These are phyloP conservation scores for Rana temporaria DNA, from an alignment of 2,113 vertebrate genomes.

Conservation along the genomic window DNA sequence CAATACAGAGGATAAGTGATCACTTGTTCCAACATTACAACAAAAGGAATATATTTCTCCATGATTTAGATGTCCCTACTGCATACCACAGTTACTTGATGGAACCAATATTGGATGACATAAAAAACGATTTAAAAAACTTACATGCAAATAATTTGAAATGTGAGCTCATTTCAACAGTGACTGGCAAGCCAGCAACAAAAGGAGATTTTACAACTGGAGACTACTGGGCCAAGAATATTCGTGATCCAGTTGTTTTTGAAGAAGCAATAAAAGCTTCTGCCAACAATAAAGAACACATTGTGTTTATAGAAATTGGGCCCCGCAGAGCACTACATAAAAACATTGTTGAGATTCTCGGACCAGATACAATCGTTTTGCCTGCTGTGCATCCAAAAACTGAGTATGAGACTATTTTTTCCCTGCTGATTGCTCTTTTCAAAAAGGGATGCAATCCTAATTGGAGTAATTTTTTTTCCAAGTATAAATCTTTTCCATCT, in stretches of 20 bases:
- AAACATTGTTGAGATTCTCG: slow-evolving; percentile 81
- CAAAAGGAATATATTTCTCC: slow-evolving; percentile 76
- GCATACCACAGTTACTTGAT: slow-evolving; percentile 86
- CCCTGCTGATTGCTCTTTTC: slow-evolving; percentile 76
- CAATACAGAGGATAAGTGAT: slow-evolving; percentile 68
- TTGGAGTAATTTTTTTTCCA: slow-evolving; percentile 78
- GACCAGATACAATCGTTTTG: slow-evolving; percentile 71
- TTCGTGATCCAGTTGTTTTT: slow-evolving; percentile 81
- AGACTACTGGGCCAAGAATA: slow-evolving; percentile 83
- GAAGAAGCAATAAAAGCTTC: slow-evolving; percentile 70
- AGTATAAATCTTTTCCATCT: slow-evolving; percentile 73
- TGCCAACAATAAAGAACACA: slow-evolving; percentile 64
- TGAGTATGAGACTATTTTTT: slow-evolving; percentile 73
- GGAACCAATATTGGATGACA: slow-evolving; percentile 75
- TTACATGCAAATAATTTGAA: slow-evolving; percentile 66
- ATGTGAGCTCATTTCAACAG: slow-evolving; percentile 79
- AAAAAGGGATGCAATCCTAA: slow-evolving; percentile 76
- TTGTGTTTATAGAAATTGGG: slow-evolving; percentile 85
- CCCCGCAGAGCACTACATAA: slow-evolving; percentile 77
- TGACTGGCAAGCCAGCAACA: slow-evolving; percentile 71
- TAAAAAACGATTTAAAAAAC: slow-evolving; percentile 67
- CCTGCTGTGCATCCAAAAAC: slow-evolving; percentile 71
- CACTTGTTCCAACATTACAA: slow-evolving; percentile 67
- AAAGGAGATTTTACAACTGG: slow-evolving; percentile 75
- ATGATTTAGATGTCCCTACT: slow-evolving; percentile 72